Evolutionary conservation across 2,888 invertebrate genomes (phyloP).

Genomic region (Antheraea yamamai): DNA sequence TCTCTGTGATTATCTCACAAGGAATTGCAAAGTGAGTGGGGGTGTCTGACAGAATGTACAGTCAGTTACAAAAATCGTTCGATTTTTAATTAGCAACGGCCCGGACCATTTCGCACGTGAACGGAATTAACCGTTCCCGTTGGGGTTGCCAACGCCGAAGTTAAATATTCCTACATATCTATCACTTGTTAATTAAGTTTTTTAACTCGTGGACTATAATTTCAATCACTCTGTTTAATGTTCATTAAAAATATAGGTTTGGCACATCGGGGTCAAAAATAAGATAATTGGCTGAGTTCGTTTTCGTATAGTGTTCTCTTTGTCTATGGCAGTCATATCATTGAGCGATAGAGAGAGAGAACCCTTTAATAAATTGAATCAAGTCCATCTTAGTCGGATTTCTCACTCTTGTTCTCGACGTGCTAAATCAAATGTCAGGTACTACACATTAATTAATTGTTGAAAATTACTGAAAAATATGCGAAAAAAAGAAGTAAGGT

Average conservation of each 20-base stretch:
- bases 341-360: too few relatives aligned
- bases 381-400: too few relatives aligned
- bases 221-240: neutral
- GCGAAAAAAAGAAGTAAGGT: too few relatives aligned
- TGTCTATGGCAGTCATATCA: too few relatives aligned
- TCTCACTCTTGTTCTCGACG: too few relatives aligned
- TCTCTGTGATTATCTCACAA: constrained; percentile 1
- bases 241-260: neutral
- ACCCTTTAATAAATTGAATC: too few relatives aligned
- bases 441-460: too few relatives aligned
- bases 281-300: too few relatives aligned
- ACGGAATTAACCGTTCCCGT: constrained; percentile 48
- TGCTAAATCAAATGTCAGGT: too few relatives aligned
- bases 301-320: too few relatives aligned
- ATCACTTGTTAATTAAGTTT: neutral
- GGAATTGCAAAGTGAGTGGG: constrained; percentile 13
- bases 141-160: constrained; percentile 15
- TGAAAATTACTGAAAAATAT: too few relatives aligned
- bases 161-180: constrained; percentile 8
- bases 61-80: constrained; percentile 74
- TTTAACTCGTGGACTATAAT: neutral
- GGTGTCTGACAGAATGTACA: constrained; percentile 54
- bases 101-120: constrained; percentile 59
- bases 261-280: too few relatives aligned
- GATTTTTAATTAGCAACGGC: constrained; percentile 78